Conservation (phyloP, 1,140 invertebrate species). For the Scaptomyza hsui region DNA sequence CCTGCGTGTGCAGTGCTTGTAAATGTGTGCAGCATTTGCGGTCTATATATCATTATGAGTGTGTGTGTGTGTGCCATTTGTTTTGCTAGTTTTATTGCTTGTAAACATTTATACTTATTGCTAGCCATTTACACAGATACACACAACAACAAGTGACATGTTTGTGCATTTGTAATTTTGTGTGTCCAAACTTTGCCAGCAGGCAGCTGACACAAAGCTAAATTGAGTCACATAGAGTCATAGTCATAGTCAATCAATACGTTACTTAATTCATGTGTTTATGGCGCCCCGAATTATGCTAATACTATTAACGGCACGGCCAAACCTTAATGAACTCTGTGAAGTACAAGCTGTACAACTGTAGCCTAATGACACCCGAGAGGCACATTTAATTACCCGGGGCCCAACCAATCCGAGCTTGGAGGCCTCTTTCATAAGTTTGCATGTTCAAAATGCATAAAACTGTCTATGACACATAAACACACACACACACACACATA, state of each 20-base stretch:
- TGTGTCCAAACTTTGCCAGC: constrained; percentile 18
- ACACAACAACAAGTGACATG: constrained; percentile 27
- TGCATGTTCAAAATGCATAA: constrained; percentile 75
- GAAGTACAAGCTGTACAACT: not conserved
- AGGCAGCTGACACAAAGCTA: not conserved
- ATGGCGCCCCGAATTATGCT: constrained; percentile 42
- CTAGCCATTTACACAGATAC: constrained; percentile 57
- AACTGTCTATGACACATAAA: constrained; percentile 41
- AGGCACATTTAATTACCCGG: constrained; percentile 61
- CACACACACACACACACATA: not conserved
- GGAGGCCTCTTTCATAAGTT: constrained; percentile 47
- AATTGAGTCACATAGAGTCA: constrained; percentile 23
- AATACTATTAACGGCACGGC: constrained; percentile 31
- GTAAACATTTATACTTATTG: constrained; percentile 79
- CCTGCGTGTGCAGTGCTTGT: constrained; percentile 40
- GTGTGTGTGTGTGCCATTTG: constrained; percentile 38
- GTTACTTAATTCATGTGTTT: constrained; percentile 46
- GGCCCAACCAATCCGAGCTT: not conserved
- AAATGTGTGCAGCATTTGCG: constrained; percentile 74
- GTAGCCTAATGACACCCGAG: constrained; percentile 47
- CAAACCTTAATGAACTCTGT: constrained; percentile 18
- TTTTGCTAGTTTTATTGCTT: constrained; percentile 75
- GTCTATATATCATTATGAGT: constrained; percentile 68
- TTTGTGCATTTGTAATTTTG: constrained; percentile 34
- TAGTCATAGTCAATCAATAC: constrained; percentile 51